These are phyloP conservation scores for Rhinoraja longicauda DNA, from an alignment of 2,797 vertebrate species.

Conservation along the genomic window DNA sequence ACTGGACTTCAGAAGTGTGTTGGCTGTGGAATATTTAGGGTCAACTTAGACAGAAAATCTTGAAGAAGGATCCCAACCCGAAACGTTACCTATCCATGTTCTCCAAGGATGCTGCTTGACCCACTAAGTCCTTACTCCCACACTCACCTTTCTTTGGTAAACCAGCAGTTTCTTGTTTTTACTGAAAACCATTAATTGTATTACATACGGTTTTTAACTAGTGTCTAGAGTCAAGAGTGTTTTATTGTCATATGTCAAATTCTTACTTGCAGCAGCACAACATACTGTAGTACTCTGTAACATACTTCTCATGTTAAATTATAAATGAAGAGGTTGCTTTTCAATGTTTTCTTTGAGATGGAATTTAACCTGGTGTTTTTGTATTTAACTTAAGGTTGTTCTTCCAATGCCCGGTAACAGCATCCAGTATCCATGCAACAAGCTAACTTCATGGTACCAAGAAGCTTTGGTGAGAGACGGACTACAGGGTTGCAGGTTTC, in stretches of 20 bases:
- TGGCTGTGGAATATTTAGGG: neutral
- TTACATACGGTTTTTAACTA: too few species aligned
- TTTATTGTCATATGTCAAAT: too few species aligned
- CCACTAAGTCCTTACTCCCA: too few species aligned
- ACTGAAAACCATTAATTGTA: too few species aligned
- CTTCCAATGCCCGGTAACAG: constrained; percentile 87
- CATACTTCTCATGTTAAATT: neutral
- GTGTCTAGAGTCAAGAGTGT: too few species aligned
- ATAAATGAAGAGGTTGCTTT: neutral
- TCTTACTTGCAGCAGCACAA: too few species aligned
- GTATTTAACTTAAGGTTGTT: constrained; percentile 66
- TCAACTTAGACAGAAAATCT: neutral
- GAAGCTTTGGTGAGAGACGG: constrained; percentile 72
- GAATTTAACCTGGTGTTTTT: constrained; percentile 52
- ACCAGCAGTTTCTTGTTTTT: too few species aligned
- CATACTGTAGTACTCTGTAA: too few species aligned
- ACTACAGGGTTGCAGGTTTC: constrained; percentile 68
- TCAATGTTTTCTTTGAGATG: constrained; percentile 58
- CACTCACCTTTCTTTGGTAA: too few species aligned
- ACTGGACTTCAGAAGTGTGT: neutral
- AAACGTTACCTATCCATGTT: too few species aligned
- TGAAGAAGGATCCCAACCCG: too few species aligned
- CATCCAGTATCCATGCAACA: constrained; percentile 77
- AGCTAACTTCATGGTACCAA: constrained; percentile 74
- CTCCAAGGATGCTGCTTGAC: too few species aligned